Evolutionary conservation across 2,113 vertebrate species (phyloP), one percentile per base, ranked within the genome.

Genomic region (Lathamus discolor): DNA sequence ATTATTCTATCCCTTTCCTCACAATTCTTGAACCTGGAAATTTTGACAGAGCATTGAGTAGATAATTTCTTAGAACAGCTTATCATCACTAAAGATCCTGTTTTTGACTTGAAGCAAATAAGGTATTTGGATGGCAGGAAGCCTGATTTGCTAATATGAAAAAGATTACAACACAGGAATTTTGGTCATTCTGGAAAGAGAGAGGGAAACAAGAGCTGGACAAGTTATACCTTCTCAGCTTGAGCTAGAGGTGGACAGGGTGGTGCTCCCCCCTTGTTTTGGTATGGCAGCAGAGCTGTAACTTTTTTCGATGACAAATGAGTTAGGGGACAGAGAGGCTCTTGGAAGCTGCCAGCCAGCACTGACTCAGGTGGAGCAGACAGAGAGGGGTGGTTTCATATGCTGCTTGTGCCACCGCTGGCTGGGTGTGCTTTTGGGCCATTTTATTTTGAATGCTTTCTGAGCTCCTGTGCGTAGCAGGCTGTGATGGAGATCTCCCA

Each of bases 361-460:
- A 54, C 28, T 72, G 35, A 61, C n/a, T 72, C 28, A n/a, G 31
- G 13, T 57, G 57, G 1, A 49, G 6, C 29, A 67, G 28, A 37
- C 25, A 70, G 25, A 41, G 31, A 9, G 3, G 23, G 70, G 46
- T 39, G 27, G 19, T 33, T 49, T 63, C 28, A 46, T 27, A 12
- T 8, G 25, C 18, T 76, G 39, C 6, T 11, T 5, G 19, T 0
- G 0, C 13, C 17, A 37, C 12, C 0, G 0, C 22, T 91, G 20
- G 7, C 6, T 22, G 1, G 6, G 3, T 51, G 18, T 12, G 41
- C 3, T 83, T 74, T 48, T 49, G 20, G 57, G 6, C 12, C 24
- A 27, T 70, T 63, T 74, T 19, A 23, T 31, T 85, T 70, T 67
- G 7, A 76, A 77, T 22, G 3, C 1, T 55, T 64, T 76, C 63